Base-by-base conservation (phyloP, 2,888 invertebrate genomes). In the Hanleya hanleyi region DNA sequence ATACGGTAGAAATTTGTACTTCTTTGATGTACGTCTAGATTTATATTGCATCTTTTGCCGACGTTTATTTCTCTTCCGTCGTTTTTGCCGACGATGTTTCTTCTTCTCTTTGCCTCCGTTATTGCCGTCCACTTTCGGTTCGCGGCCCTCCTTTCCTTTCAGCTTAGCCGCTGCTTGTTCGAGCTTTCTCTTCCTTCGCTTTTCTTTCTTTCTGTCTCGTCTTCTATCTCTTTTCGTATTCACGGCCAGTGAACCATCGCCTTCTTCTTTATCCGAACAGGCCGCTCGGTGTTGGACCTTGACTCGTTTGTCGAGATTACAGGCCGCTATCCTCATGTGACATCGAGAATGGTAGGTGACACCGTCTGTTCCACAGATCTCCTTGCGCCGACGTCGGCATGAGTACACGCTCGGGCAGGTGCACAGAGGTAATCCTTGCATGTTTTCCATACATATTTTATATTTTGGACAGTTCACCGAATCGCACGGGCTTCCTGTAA, bases 371-470 rank as follows among this genome's bases (percentile, higher is more conserved):
- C 88, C 86, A 68, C 89, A 89, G 2, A 89, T 79, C 35, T 79
- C 81, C 51, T 79, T 74, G 57, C 73, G 72, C 37, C 75, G 77
- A 33, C 81, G 74, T 33, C 79, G 74, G 75, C 88, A 89, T 62
- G 84, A 82, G 77, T 82, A 85, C 47, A 74, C 67, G 71, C 84
- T 87, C 12, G 88, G 88, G 62, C 88, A 88, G 35, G 84, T 84
- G 72, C 89, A 89, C 47, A 89, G 76, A 0, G 89, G 88, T 18
- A 89, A 81, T 3, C 87, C 86, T 77, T 89, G 88, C 69, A 86
- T 83, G 79, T 89, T 89, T 66, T 85, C 81, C 76, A 87, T 83
- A 68, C 89, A 89, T n/a, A 88, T 83, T 73, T 87, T 84, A 67
- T 82, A 80, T 69, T 84, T 83, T n/a, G 87, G 85, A 77, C 89